Evolutionary conservation across 1,140 invertebrate genomes (phyloP), one percentile per base, ranked within the genome.

Genomic region (Trachymyrmex septentrionalis): DNA sequence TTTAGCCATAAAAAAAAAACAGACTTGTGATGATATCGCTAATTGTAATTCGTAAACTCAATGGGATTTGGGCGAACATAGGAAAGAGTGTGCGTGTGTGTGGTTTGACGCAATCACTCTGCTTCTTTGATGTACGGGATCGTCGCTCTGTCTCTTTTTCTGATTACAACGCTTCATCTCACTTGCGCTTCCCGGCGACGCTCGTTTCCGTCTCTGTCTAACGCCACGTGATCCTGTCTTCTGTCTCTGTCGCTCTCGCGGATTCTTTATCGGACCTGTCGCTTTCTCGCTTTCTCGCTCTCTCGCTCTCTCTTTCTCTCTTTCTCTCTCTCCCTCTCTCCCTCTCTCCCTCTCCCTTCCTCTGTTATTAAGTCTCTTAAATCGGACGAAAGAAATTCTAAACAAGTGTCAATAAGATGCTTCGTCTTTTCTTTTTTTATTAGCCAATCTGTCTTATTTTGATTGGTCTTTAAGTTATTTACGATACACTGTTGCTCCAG

Each of bases 21-120:
- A 44, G 10, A 44, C 0, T 10, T 44, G 9, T 9, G 44, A 72
- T 44, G 19, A 44, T 81, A 44, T 14, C 21, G 14, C 0, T 30
- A 30, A 30, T 64, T 27, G 61, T 77, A 63, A n/a, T 30, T 19
- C 38, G 21, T 48, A 21, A 44, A 88, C 86, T 86, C 21, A 30
- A 44, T 16, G 16, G 30, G 27, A 5, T 57, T 19, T 48, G 10
- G 3, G 12, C 0, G 12, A 48, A 48, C 10, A 48, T 27, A 48
- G 10, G 30, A 21, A 34, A 44, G 24, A 44, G 44, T 38, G 48
- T 27, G 59, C 14, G 53, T 57, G 38, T 27, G 76, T 61, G 34
- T 71, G 61, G 77, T 78, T 86, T 89, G 88, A 90, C 80, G 89
- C 85, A 90, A 90, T 90, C 69, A 69, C 16, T 38, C 10, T 7